Evolutionary conservation across 2,797 vertebrate species (phyloP).

Genomic region (Gallinago solitaria): DNA sequence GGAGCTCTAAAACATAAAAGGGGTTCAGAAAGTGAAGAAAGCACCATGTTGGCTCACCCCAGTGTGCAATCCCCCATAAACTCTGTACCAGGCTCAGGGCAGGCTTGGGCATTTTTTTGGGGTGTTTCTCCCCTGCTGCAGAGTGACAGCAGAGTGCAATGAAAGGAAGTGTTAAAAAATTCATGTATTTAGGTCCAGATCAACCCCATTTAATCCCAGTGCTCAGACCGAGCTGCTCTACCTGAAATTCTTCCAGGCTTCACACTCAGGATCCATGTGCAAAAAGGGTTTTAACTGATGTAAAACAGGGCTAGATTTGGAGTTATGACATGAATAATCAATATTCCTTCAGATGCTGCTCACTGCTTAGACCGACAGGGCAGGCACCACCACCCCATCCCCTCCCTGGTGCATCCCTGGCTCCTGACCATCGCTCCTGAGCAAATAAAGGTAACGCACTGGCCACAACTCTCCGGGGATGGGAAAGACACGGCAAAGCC

Average conservation of each 20-base stretch:
- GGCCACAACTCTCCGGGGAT: not conserved
- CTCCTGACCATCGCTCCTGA: accelerated
- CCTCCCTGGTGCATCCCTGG: not conserved
- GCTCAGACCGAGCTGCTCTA: not conserved
- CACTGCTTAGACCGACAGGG: not conserved
- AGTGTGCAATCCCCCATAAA: accelerated
- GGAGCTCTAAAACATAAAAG: not conserved
- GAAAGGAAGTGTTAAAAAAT: not conserved
- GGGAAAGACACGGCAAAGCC: not conserved
- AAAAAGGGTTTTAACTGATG: not conserved
- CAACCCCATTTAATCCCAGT: not conserved
- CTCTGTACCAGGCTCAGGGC: not conserved
- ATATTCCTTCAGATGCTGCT: not conserved
- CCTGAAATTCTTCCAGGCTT: not conserved
- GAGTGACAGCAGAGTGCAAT: not conserved
- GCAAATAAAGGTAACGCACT: accelerated
- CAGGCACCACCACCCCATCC: not conserved
- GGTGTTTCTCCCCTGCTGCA: not conserved
- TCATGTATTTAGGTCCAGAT: accelerated
- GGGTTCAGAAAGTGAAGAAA: not conserved
- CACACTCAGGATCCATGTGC: accelerated
- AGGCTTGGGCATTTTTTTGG: not conserved
- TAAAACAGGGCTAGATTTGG: not conserved
- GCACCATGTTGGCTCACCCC: accelerated
- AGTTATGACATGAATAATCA: accelerated